Evolutionary conservation across 2,888 invertebrate species (phyloP), one percentile per base, ranked within the genome.

Genomic region (Drosophila aldrichi): DNA sequence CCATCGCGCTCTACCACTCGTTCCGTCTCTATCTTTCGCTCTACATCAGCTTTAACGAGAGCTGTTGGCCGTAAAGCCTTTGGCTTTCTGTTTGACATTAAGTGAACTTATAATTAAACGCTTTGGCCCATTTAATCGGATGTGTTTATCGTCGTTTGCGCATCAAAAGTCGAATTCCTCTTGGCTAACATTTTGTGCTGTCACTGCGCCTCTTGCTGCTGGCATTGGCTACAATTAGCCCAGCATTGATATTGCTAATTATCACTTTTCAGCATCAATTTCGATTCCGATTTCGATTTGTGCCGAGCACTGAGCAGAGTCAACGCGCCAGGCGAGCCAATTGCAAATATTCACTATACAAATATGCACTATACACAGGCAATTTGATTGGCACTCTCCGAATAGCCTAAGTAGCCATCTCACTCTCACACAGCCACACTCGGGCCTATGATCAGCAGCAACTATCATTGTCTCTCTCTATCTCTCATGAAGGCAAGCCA

Each of bases 91-190:
- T 63, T 56, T 20, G 73, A 72, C 78, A 80, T 87, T 88, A 90
- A 90, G 86, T 88, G 88, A 77, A 82, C 84, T 85, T 89, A 85
- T 89, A 89, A 89, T 89, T 90, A 89, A 89, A 88, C 90, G 90
- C 80, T 89, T 84, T 89, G 75, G 75, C 75, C 77, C 82, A 78
- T 75, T 89, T 78, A 84, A 89, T 85, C 86, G 76, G 74, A 73
- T 77, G 76, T 74, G 75, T 80, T 81, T 89, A 89, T 89, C 83
- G 73, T 57, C 54, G 58, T 63, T 67, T 70, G 71, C 59, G 63
- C 68, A 49, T 67, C 69, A 56, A 60, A 58, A 61, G 58, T 66
- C 36, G 32, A 49, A 59, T 74, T 78, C 55, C 66, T 62, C 20
- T 66, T 60, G 73, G 52, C 49, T 51, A 57, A 67, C 12, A 79